Evolutionary conservation across 2,888 invertebrate species (phyloP).

Genomic region (Dynastes hyllus): DNA sequence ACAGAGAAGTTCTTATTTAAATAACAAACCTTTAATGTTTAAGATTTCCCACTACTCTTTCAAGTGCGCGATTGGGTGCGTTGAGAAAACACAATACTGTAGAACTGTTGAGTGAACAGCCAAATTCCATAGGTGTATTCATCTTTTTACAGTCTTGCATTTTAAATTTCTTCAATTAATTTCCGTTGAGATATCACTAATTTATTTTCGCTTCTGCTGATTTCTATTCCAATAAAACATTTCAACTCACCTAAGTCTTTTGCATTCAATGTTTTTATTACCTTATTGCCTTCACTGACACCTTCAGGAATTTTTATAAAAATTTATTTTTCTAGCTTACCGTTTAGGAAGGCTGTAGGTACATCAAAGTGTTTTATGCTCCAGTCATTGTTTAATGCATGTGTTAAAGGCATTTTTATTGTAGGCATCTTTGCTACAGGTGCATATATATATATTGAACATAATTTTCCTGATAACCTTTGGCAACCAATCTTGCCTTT

Average conservation of each 20-base stretch:
- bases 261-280: constrained; percentile 9
- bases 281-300: not conserved
- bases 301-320: constrained; percentile 23
- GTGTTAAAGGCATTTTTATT: constrained; percentile 11
- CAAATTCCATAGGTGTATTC: constrained; percentile 12
- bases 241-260: not conserved
- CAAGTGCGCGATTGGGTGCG: too few species aligned
- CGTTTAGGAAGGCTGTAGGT: constrained; percentile 25
- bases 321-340: constrained; percentile 3
- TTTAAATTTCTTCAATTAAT: constrained; percentile 17
- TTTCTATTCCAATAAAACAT: constrained; percentile 6
- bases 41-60: too few species aligned
- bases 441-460: constrained; percentile 12
- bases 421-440: constrained; percentile 41
- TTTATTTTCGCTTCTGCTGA: not conserved
- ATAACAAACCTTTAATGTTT: too few species aligned
- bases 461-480: not conserved
- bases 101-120: too few species aligned
- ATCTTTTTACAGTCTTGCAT: constrained; percentile 18
- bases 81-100: not conserved
- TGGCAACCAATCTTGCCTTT: constrained; percentile 41
- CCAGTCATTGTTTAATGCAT: constrained; percentile 27
- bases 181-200: not conserved
- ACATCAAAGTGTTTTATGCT: constrained; percentile 33
- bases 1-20: too few species aligned